These are phyloP conservation scores for Trichoplusia ni DNA, from an alignment of 1,140 invertebrate genomes.

Conservation along the genomic window DNA sequence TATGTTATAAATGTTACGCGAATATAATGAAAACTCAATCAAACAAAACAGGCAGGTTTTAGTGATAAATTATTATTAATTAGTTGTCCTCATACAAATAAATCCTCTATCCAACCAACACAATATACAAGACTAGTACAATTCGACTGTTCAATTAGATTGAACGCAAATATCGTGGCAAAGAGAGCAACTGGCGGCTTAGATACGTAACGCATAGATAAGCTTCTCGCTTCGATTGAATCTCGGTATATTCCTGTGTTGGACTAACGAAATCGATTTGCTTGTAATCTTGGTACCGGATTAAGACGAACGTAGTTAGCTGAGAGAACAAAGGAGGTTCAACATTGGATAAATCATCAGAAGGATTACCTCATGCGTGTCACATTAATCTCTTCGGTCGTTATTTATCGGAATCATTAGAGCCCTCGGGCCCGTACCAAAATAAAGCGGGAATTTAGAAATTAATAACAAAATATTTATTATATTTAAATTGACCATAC, in stretches of 20 bases:
- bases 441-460: constrained; percentile 1
- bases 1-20: too few relatives aligned
- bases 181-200: constrained; percentile 52
- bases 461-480: constrained; percentile 24
- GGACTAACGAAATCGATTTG: constrained; percentile 60
- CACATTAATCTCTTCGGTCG: constrained; percentile 46
- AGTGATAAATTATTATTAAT: too few relatives aligned
- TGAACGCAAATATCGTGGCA: constrained; percentile 55
- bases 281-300: constrained; percentile 56
- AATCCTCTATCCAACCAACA: too few relatives aligned
- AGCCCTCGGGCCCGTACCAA: background rate
- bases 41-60: too few relatives aligned
- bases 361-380: constrained; percentile 50
- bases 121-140: too few relatives aligned
- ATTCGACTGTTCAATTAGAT: constrained; percentile 25
- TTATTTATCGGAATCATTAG: constrained; percentile 46
- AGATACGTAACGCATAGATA: constrained; percentile 57
- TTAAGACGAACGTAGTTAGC: constrained; percentile 57
- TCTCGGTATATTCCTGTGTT: constrained; percentile 49
- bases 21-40: too few relatives aligned
- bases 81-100: too few relatives aligned
- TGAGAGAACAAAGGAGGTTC: constrained; percentile 58
- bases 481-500: constrained; percentile 1
- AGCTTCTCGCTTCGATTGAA: constrained; percentile 55
- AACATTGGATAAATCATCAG: constrained; percentile 21